Evolutionary conservation across 2,888 invertebrate species (phyloP).

Genomic region (Cactoblastis cactorum): DNA sequence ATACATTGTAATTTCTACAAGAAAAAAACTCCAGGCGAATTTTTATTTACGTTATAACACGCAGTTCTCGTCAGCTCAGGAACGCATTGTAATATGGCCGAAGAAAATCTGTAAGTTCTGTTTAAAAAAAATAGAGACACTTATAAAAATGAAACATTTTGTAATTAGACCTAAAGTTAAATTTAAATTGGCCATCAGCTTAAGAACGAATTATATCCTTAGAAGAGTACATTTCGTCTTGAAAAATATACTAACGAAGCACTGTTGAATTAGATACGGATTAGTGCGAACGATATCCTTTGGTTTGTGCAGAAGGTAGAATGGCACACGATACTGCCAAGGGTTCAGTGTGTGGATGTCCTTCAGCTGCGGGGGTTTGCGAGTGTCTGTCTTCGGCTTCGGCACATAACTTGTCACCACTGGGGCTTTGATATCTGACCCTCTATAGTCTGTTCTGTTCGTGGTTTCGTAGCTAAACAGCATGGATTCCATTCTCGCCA

Average conservation of each 20-base stretch:
- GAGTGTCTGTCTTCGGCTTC: conserved; percentile 19
- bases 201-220: no score
- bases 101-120: no score
- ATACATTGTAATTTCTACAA: background rate
- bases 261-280: conserved; percentile 28
- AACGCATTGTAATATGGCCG: no score
- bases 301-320: conserved; percentile 35
- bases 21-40: no score
- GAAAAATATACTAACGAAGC: background rate
- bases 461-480: conserved; percentile 45
- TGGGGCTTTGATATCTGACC: conserved; percentile 22
- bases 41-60: no score
- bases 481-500: conserved; percentile 31
- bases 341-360: conserved; percentile 40
- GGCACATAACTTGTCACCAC: conserved; percentile 29
- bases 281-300: conserved; percentile 36
- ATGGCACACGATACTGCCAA: conserved; percentile 39
- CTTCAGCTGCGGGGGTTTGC: conserved; percentile 24
- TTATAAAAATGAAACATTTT: no score
- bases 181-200: no score
- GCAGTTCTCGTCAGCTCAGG: no score
- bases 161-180: no score
- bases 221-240: no score
- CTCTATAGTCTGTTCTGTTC: conserved; percentile 15
- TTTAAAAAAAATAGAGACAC: no score